Conservation (phyloP, 2,888 invertebrate species). For the Orthosia cruda region DNA sequence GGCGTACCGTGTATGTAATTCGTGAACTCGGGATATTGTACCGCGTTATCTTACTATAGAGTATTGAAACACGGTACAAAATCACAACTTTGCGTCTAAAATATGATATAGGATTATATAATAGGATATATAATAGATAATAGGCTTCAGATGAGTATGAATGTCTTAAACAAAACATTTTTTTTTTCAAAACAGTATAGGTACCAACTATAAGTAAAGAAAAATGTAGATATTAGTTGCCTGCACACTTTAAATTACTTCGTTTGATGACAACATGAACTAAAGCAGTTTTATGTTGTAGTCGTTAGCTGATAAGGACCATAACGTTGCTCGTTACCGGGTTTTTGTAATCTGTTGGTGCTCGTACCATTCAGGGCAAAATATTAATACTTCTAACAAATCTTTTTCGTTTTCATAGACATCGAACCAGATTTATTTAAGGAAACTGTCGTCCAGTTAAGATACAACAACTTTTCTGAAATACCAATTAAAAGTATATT, state of each 20-base stretch:
- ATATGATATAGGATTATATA: too few species aligned
- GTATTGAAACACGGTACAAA: background rate
- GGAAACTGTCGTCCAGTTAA: background rate
- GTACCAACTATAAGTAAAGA: background rate
- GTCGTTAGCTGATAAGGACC: constrained; percentile 19
- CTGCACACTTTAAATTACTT: constrained; percentile 9
- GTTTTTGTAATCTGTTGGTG: constrained; percentile 6
- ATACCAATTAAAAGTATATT: constrained; percentile 3
- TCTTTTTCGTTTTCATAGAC: constrained; percentile 12
- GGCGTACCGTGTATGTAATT: too few species aligned
- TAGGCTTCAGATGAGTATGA: background rate
- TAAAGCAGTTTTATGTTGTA: constrained; percentile 11
- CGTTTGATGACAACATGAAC: constrained; percentile 11
- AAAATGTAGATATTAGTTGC: background rate
- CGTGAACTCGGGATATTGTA: too few species aligned
- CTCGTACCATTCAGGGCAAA: background rate
- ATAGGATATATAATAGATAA: too few species aligned
- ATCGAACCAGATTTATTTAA: background rate
- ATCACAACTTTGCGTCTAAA: background rate
- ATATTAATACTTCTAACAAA: constrained; percentile 6
- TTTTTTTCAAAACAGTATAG: too few species aligned
- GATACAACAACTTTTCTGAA: background rate
- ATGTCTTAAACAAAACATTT: background rate
- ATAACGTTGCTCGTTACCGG: constrained; percentile 24
- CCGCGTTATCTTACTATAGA: too few species aligned